phyloP scores from a whole-genome alignment of 2,888 invertebrate genomes.

The Temnothorax rugatulus region DNA sequence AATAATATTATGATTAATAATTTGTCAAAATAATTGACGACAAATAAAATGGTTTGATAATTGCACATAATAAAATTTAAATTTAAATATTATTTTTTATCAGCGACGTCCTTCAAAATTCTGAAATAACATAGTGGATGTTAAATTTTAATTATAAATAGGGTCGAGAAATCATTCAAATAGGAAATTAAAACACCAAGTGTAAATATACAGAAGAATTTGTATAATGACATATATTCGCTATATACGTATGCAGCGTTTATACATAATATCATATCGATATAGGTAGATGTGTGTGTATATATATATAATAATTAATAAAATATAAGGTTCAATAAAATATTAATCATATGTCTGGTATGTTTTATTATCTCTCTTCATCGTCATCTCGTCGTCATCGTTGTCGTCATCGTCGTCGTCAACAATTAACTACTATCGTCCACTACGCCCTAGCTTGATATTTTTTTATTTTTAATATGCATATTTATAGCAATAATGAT shows the following conservation, averaged over 20 bases:
- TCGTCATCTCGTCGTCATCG: slow-evolving; percentile 79
- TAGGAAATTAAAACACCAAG: slow-evolving; percentile 38
- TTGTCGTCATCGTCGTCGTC: slow-evolving; percentile 53
- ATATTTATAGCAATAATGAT: slow-evolving; percentile 69
- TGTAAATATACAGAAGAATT: slow-evolving; percentile 63
- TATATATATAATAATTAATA: slow-evolving; percentile 82
- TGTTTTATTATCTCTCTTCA: slow-evolving; percentile 79
- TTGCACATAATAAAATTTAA: not conserved
- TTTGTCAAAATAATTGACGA: slow-evolving; percentile 2
- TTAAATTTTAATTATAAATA: slow-evolving; percentile 1
- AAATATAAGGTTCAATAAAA: slow-evolving; percentile 84
- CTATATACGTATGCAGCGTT: slow-evolving; percentile 79
- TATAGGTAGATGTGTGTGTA: slow-evolving; percentile 71
- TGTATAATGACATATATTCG: slow-evolving; percentile 77
- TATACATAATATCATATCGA: slow-evolving; percentile 78
- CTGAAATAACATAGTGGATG: not conserved
- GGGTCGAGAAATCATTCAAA: not conserved
- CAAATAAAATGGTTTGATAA: not conserved
- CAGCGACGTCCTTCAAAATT: not conserved
- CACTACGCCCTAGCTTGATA: slow-evolving; percentile 56
- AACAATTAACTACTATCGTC: slow-evolving; percentile 59
- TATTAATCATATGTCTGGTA: slow-evolving; percentile 80
- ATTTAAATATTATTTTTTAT: not conserved
- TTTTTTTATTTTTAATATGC: slow-evolving; percentile 49
- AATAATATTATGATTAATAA: not conserved